Percentiles rank a stretch among this genome's conserved stretches.
phyloP scores from a whole-genome alignment of 2,888 invertebrate species.

The Masnerella sp. region DNA sequence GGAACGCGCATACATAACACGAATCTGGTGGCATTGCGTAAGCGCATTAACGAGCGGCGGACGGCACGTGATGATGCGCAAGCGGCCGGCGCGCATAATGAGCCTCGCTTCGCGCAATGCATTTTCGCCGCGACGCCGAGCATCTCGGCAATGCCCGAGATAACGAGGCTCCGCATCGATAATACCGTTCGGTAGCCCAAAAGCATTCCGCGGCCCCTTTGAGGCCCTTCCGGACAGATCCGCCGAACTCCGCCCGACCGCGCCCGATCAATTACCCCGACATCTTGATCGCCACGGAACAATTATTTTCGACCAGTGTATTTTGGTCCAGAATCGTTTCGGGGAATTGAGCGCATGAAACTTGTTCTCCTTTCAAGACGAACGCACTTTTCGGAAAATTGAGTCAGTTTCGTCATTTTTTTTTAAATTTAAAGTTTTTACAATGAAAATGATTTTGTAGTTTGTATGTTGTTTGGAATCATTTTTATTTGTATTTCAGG shows the following conservation, averaged over 20 bases:
- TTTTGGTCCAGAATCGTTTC: no score
- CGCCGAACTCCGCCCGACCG: background rate
- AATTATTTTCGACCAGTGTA: background rate
- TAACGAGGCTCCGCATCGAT: conserved; percentile 21
- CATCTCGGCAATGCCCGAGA: conserved; percentile 26
- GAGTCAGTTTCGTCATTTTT: no score
- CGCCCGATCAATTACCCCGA: conserved; percentile 10
- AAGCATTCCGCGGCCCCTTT: conserved; percentile 27
- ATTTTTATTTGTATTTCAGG: no score
- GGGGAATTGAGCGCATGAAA: no score
- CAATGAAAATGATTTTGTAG: no score
- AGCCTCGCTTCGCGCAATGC: conserved; percentile 35
- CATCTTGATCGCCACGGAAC: conserved; percentile 11
- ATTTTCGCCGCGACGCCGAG: conserved; percentile 25
- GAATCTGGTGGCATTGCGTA: conserved; percentile 51
- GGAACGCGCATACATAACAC: conserved; percentile 40
- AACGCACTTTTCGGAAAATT: no score
- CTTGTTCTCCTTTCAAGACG: no score
- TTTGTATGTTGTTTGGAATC: no score
- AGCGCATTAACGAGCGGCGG: conserved; percentile 45
- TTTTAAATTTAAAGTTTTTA: no score
- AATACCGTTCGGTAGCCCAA: conserved; percentile 22
- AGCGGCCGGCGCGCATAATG: conserved; percentile 23
- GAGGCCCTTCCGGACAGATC: conserved; percentile 3
- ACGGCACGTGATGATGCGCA: conserved; percentile 40